Conservation (phyloP, 2,113 vertebrate genomes). For the Pithys albifrons region DNA sequence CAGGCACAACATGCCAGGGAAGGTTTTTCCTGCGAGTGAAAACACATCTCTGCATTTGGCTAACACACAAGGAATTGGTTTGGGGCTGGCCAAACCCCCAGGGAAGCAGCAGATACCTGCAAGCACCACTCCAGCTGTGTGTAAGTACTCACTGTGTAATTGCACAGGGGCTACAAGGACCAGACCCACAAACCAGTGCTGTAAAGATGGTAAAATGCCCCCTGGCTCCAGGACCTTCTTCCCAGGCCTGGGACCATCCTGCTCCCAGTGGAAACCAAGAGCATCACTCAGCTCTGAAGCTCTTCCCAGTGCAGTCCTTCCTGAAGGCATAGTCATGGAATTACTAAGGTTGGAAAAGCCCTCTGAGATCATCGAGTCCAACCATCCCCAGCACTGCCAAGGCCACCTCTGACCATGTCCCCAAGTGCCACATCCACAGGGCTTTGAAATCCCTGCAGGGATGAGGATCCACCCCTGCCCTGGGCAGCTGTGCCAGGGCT, state of each 20-base stretch:
- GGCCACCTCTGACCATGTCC: background rate
- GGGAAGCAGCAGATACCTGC: background rate
- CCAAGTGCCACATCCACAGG: background rate
- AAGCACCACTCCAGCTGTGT: background rate
- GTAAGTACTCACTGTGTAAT: background rate
- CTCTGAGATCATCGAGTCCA: background rate
- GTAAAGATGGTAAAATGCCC: background rate
- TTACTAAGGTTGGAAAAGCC: background rate
- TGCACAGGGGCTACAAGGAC: background rate
- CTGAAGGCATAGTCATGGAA: background rate
- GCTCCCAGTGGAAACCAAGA: background rate
- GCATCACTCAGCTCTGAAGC: background rate
- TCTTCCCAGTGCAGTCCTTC: background rate
- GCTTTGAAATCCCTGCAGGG: accelerated
- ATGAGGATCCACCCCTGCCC: accelerated
- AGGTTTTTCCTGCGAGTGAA: background rate
- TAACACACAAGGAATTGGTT: background rate
- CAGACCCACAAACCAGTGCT: background rate
- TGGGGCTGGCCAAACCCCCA: background rate
- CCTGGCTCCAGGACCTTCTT: background rate
- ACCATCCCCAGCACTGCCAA: background rate
- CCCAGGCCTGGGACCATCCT: background rate
- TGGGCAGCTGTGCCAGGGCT: background rate
- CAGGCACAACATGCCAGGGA: background rate
- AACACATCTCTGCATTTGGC: background rate